Conservation (phyloP, 2,113 vertebrate genomes). For the Progne subis region DNA sequence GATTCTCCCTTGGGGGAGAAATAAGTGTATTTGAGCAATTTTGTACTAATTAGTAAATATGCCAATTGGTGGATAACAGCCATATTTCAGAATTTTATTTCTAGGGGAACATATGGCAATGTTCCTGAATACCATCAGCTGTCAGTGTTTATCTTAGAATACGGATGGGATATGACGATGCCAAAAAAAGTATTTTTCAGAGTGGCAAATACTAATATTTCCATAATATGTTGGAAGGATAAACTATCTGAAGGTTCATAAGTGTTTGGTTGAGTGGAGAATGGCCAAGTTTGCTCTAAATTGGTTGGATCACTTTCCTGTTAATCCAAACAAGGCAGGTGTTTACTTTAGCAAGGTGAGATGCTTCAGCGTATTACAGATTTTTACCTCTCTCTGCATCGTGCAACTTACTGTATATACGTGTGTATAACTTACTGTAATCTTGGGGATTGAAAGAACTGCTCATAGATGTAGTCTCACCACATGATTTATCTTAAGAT, state of each 20-base stretch:
- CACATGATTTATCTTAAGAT: constrained; percentile 3
- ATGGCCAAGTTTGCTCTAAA: constrained; percentile 8
- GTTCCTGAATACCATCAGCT: constrained; percentile 53
- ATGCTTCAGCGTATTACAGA: neutral
- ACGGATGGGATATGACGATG: constrained; percentile 41
- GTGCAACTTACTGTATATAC: too few species aligned
- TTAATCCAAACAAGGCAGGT: constrained; percentile 29
- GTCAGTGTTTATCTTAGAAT: constrained; percentile 51
- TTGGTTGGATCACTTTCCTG: neutral
- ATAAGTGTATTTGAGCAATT: neutral
- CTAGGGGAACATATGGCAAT: constrained; percentile 18
- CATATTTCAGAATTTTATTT: constrained; percentile 21
- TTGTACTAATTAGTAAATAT: constrained; percentile 20
- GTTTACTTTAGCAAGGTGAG: constrained; percentile 36
- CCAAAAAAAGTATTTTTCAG: constrained; percentile 60
- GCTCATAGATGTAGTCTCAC: neutral
- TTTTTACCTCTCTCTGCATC: neutral
- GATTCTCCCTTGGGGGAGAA: neutral
- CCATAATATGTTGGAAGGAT: constrained; percentile 51
- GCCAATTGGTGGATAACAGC: neutral
- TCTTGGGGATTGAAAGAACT: constrained; percentile 1
- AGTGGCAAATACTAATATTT: constrained; percentile 36
- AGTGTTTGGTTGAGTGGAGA: constrained; percentile 31
- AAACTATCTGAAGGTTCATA: neutral
- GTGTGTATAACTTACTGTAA: neutral